These are phyloP conservation scores for Daboia siamensis DNA, from an alignment of 2,113 vertebrate species.

Conservation along the genomic window DNA sequence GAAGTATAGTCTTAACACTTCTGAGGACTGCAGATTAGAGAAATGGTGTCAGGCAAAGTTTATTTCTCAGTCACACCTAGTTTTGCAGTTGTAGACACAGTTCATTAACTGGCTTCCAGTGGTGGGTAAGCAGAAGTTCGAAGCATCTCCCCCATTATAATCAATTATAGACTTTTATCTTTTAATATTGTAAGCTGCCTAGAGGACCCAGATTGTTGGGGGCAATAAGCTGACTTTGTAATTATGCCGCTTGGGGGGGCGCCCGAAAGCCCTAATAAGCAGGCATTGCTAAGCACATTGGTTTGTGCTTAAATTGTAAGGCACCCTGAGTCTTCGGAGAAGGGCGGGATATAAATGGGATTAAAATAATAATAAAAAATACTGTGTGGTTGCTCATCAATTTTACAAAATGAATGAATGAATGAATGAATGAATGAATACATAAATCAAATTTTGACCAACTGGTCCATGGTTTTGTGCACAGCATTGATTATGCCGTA, in stretches of 20 bases:
- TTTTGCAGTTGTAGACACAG: not conserved
- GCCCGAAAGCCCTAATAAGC: no score
- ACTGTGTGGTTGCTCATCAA: not conserved
- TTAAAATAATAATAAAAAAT: no score
- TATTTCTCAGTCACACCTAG: not conserved
- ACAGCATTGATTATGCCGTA: not conserved
- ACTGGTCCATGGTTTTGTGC: not conserved
- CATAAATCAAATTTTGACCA: not conserved
- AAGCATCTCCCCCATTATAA: not conserved
- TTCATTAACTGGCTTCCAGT: not conserved
- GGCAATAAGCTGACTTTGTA: no score
- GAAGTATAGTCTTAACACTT: not conserved
- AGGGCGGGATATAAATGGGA: no score
- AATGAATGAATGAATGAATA: not conserved
- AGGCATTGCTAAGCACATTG: no score
- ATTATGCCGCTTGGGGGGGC: no score
- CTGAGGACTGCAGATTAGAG: not conserved
- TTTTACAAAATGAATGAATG: not conserved
- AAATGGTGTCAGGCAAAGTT: not conserved
- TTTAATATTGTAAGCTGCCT: not conserved
- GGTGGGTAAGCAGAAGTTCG: not conserved
- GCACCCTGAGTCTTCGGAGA: no score
- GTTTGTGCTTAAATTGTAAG: no score
- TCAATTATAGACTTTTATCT: not conserved
- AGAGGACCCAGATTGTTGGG: no score